These are phyloP conservation scores for Camponotus fellah DNA, from an alignment of 2,888 invertebrate species.

Conservation along the genomic window DNA sequence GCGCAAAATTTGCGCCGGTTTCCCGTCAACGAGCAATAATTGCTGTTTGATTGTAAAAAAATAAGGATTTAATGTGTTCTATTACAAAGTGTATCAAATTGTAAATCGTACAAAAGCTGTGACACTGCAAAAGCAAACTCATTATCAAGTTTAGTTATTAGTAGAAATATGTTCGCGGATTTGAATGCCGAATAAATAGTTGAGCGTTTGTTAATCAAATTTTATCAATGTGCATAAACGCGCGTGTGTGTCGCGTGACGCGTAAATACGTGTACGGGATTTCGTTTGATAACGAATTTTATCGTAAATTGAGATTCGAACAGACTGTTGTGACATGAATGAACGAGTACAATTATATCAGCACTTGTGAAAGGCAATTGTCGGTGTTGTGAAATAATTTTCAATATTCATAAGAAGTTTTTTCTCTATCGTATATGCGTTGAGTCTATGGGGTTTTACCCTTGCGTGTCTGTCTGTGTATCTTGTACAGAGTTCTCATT, in stretches of 20 bases:
- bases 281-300: conserved; percentile 56
- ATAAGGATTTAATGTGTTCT: neutral
- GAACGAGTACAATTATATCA: conserved; percentile 67
- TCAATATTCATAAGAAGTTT: conserved; percentile 54
- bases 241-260: neutral
- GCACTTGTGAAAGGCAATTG: conserved; percentile 72
- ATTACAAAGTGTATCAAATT: neutral
- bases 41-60: conserved; percentile 3
- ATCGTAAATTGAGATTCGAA: conserved; percentile 57
- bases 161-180: conserved; percentile 6
- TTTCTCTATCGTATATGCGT: conserved; percentile 38
- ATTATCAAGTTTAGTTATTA: neutral
- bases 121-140: neutral
- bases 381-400: conserved; percentile 74
- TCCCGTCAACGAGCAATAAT: neutral
- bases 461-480: conserved; percentile 57
- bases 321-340: conserved; percentile 62
- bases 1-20: neutral
- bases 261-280: conserved; percentile 55
- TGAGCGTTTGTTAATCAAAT: conserved; percentile 20
- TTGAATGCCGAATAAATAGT: conserved; percentile 5
- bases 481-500: conserved; percentile 51
- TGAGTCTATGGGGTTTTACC: conserved; percentile 52
- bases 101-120: neutral
- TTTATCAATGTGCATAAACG: conserved; percentile 1